Base-by-base conservation (phyloP, 1,140 invertebrate species). In the Bombus sylvicola region DNA sequence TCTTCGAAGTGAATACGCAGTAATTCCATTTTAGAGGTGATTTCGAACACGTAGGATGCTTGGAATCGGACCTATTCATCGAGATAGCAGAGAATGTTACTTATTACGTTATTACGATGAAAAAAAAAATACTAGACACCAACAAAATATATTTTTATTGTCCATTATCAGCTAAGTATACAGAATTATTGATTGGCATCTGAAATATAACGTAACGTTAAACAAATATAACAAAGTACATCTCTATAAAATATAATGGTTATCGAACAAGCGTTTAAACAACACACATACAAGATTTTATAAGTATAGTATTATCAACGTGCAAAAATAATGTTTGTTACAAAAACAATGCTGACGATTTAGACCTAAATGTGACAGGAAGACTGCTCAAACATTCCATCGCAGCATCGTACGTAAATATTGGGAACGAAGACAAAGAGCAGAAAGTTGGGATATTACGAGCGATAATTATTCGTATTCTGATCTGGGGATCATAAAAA, bases 91-190 rank as follows among this genome's bases (percentile, higher is more conserved):
- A 53, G 18, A 53, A 22, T 6, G 18, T 53, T 53, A 53, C 47
- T 53, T 53, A 53, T 53, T 53, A 53, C 47, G 66, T 25, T 28
- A 25, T 41, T 18, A 25, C 37, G 25, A 53, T 6, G 62, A 73
- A 62, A 25, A 72, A 22, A 41, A 62, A 53, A 62, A 31, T 41
- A n/a, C 43, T 31, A 25, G 2, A 53, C 18, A 59, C 3, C 34
- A 5, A 59, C 2, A 18, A 43, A 41, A 66, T 25, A 78, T 66
- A 47, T 3, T n/a, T 81, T 72, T 81, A 72, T 81, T 72, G 37
- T 37, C 8, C 74, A 62, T 57, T 13, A 22, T 78, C n/a, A 5
- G 6, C 13, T 37, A 12, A 18, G 12, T 64, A 41, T 34, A 79
- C 77, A 78, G 22, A 28, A 59, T 10, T 34, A 34, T 47, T 71